Evolutionary conservation across 2,113 vertebrate genomes (phyloP).

Genomic region (Engraulis encrasicolus): DNA sequence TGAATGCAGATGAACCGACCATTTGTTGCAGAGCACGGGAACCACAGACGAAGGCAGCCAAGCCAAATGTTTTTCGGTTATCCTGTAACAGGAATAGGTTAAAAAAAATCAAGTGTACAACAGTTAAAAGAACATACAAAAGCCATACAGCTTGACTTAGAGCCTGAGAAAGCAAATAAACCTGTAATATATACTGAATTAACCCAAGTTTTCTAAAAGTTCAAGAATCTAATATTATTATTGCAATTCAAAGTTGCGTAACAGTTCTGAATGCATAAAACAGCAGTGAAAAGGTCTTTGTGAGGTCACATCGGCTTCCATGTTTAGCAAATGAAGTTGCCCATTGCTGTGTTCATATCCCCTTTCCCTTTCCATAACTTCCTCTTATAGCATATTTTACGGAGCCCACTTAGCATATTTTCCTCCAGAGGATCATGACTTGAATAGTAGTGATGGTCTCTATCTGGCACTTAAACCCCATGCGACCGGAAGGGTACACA

Average conservation of each 20-base stretch:
- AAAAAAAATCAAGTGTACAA: too few species aligned
- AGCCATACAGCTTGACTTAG: too few species aligned
- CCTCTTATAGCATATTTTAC: not conserved
- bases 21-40: not conserved
- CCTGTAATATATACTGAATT: too few species aligned
- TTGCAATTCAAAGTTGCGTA: too few species aligned
- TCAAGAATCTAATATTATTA: too few species aligned
- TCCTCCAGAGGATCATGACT: not conserved
- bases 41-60: too few species aligned
- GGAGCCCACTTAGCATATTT: not conserved
- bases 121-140: too few species aligned
- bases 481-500: not conserved
- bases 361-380: not conserved
- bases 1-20: not conserved
- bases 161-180: too few species aligned
- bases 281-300: not conserved
- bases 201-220: too few species aligned
- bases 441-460: not conserved
- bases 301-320: not conserved
- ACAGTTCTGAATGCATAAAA: too few species aligned
- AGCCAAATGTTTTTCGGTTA: too few species aligned
- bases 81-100: too few species aligned
- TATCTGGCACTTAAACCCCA: not conserved
- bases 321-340: not conserved
- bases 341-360: not conserved